Base-by-base conservation (phyloP, 2,113 vertebrate species). In the Oncorhynchus kisutch region DNA sequence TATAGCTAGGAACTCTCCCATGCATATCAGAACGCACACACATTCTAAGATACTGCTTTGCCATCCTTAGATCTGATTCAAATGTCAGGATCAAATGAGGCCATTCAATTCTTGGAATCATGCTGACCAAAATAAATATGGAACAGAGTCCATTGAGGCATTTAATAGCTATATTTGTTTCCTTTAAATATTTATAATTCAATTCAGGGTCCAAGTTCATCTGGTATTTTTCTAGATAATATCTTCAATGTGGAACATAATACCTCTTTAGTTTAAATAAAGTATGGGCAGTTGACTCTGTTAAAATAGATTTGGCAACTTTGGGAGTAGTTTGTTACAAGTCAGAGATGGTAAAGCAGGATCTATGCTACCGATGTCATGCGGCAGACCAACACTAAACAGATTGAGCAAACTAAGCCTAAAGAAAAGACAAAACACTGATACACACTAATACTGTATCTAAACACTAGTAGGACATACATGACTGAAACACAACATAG, bases 261-360 rank as follows among this genome's bases (percentile, higher is more conserved):
- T 20, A n/a, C 7, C 59, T 62, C 59, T 62, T 62, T 22, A n/a
- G 59, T 54, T 54, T 5, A 4, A 54, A 18, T 18, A 22, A 22
- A 11, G 22, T 22, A 62, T 3, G 2, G n/a, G n/a, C n/a, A 22
- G n/a, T 62, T 22, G 59, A 22, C 16, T 54, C 59, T 22, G 59
- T 62, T 62, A n/a, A 22, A 62, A 62, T 22, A 24, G 59, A 24
- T 62, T 54, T 22, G 8, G n/a, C 16, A 22, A 22, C 2, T 62
- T 62, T 14, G 54, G 54, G 54, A 57, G 54, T 20, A 20, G 20
- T 20, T 45, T 45, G 39, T 9, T 45, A 45, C 39, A 18, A 54
- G 51, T 54, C 51, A 18, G 51, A 54, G 68, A 81, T 77, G 78
- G 83, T 81, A 81, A 78, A 78, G 83, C 73, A 78, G 75, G 73